Conservation (phyloP, 2,888 invertebrate genomes). For the Caenorhabditis sp. region DNA sequence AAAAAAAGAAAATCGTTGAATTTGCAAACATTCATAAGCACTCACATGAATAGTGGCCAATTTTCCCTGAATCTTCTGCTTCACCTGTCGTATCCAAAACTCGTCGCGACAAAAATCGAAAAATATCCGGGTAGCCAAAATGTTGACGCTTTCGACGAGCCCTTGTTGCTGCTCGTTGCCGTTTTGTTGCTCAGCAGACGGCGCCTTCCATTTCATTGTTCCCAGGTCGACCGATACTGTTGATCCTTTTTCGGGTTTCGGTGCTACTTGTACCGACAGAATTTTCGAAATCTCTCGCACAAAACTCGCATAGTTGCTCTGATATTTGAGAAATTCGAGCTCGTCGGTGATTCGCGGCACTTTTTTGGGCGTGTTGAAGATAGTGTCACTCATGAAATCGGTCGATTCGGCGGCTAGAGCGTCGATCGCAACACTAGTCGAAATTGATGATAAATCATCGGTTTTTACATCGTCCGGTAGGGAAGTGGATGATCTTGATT, state of each 20-base stretch:
- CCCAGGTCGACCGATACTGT: conserved; percentile 49
- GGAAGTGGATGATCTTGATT: conserved; percentile 23
- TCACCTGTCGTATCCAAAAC: conserved; percentile 78
- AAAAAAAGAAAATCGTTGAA: conserved; percentile 13
- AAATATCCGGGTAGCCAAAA: conserved; percentile 74
- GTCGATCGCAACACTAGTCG: conserved; percentile 31
- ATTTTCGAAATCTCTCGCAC: conserved; percentile 33
- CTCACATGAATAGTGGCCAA: conserved; percentile 82
- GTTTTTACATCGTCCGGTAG: conserved; percentile 22
- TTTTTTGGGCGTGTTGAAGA: conserved; percentile 26
- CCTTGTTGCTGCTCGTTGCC: conserved; percentile 8
- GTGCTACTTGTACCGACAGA: conserved; percentile 26
- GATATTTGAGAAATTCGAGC: conserved; percentile 31
- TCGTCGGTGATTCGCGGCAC: background rate
- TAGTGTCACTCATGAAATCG: conserved; percentile 16
- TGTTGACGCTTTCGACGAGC: conserved; percentile 63
- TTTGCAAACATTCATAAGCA: background rate
- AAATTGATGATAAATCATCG: conserved; percentile 7
- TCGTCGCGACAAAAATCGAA: conserved; percentile 84
- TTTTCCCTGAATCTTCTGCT: conserved; percentile 85
- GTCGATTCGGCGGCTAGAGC: conserved; percentile 24
- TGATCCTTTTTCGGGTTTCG: conserved; percentile 36
- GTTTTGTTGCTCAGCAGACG: too few relatives aligned
- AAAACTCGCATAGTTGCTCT: conserved; percentile 35
- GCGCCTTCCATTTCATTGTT: conserved; percentile 45